Base-by-base conservation (phyloP, 2,113 vertebrate species). In the Muntiacus muntjak region DNA sequence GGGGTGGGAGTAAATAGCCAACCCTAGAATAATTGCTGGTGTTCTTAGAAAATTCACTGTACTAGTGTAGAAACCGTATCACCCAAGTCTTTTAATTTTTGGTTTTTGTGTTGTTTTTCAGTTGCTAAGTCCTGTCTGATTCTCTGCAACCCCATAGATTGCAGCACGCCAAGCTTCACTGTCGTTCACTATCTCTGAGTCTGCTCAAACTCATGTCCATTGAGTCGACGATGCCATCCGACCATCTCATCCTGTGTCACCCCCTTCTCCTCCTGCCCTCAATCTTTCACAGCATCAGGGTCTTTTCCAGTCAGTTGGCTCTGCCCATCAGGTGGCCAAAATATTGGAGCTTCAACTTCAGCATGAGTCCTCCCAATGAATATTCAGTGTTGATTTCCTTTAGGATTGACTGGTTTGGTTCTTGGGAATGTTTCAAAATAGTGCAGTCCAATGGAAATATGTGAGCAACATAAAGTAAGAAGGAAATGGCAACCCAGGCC, bases 1-100 rank as follows among this genome's bases (percentile, higher is more conserved):
- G 64, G 52, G 83, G 50, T 67, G 76, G 62, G 83, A 96, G 71
- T n/a, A 82, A 97, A 96, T 79, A 93, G 94, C 15, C 33, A 87
- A n/a, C 28, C 55, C 26, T 57, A 91, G 82, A 64, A 86, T 62
- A 91, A 57, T 91, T 94, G 58, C 52, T 76, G 25, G 12, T 93
- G 57, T 91, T 95, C 54, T 92, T 96, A 91, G 95, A 92, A 94
- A 57, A 96, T 47, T 45, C 52, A 87, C 43, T 62, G 28, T 97
- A 40, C 78, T 89, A 23, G 7, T n/a, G 26, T 83, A 93, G 79
- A 97, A n/a, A 88, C 9, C 15, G 0, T 54, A 88, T 86, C 16
- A 93, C 16, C 60, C 8, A 64, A 60, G 36, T 79, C 36, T 91
- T 94, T 30, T 43, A 91, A 86, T 11, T 87, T 89, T 93, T 43